Conservation (phyloP, 2,113 vertebrate genomes). For the Rafetus swinhoei region DNA sequence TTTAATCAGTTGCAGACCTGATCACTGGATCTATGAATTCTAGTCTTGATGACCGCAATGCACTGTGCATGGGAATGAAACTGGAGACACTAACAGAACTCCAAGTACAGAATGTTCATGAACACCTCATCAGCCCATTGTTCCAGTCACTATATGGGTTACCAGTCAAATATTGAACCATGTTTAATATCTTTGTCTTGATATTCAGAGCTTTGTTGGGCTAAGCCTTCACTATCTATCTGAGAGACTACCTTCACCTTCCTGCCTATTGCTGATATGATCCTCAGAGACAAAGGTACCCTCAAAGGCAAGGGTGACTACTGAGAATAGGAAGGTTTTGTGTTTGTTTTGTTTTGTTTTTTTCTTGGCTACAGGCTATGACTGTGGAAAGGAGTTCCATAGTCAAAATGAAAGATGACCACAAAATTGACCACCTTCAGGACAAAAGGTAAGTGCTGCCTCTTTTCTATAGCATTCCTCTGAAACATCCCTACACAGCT, state of each 20-base stretch:
- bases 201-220: background rate
- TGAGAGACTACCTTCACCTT: background rate
- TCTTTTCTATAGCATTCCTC: background rate
- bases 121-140: background rate
- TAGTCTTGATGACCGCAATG: background rate
- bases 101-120: background rate
- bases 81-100: constrained; percentile 9
- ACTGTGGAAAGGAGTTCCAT: too few species aligned
- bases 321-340: background rate
- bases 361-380: background rate
- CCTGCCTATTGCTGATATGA: too few species aligned
- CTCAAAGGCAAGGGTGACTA: background rate
- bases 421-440: background rate
- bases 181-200: background rate
- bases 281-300: background rate
- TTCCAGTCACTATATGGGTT: background rate
- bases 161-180: background rate
- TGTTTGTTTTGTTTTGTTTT: too few species aligned
- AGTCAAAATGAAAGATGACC: background rate
- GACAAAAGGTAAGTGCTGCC: background rate
- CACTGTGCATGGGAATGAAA: background rate
- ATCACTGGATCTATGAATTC: background rate
- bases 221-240: background rate
- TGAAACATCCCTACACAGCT: background rate
- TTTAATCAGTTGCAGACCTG: background rate